A percentile compares a stretch with the other conserved stretches of the same genome.
Evolutionary conservation across 2,888 invertebrate genomes (phyloP).

Genomic region (Dascillus cervinus): DNA sequence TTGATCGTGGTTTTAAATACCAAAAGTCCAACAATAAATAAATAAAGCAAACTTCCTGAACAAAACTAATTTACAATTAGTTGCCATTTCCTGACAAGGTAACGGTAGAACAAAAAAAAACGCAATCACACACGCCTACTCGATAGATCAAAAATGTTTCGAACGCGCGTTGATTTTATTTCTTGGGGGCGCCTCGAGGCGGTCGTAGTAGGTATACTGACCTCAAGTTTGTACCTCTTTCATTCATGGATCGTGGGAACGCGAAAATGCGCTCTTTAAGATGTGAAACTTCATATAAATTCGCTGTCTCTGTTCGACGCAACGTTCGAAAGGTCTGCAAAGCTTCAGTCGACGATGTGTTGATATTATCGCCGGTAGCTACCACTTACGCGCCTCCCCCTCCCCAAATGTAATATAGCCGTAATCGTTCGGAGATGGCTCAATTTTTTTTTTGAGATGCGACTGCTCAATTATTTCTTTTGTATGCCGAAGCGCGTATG

Average conservation of each 20-base stretch:
- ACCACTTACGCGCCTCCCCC: slow-evolving; percentile 1
- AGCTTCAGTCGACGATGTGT: slow-evolving; percentile 8
- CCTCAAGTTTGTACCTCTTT: slow-evolving; percentile 36
- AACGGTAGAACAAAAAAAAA: slow-evolving; percentile 14
- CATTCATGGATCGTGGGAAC: slow-evolving; percentile 41
- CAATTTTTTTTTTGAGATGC: too few species aligned
- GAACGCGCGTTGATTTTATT: slow-evolving; percentile 24
- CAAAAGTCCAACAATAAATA: too few species aligned
- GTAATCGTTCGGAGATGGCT: too few species aligned
- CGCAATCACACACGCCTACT: slow-evolving; percentile 18
- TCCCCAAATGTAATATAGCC: too few species aligned
- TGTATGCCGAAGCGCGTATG: too few species aligned
- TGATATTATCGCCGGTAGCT: slow-evolving; percentile 10
- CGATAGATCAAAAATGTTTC: slow-evolving; percentile 13
- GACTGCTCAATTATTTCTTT: too few species aligned
- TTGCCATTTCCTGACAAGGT: slow-evolving; percentile 13
- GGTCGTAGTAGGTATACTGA: slow-evolving; percentile 38
- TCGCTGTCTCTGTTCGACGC: slow-evolving; percentile 11
- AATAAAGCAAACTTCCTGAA: slow-evolving; percentile 18
- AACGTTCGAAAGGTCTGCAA: slow-evolving; percentile 9
- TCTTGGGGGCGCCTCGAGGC: slow-evolving; percentile 19
- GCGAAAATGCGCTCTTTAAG: slow-evolving; percentile 12
- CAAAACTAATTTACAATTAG: slow-evolving; percentile 18
- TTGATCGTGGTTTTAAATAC: too few species aligned
- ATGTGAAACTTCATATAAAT: slow-evolving; percentile 11